Evolutionary conservation across 2,888 invertebrate species (phyloP).

Genomic region (Allacma fusca): DNA sequence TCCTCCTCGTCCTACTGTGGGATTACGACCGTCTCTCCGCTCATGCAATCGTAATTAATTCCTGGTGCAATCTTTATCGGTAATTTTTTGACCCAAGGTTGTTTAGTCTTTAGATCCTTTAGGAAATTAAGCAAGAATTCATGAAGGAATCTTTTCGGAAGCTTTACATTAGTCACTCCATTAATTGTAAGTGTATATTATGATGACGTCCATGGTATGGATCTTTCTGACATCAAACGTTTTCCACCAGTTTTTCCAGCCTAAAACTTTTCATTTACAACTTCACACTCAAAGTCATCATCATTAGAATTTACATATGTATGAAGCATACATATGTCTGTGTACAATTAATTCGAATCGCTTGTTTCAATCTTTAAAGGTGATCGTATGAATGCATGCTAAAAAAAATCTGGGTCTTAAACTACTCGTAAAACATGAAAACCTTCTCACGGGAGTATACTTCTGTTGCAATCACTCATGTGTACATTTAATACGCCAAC

Average conservation of each 20-base stretch:
- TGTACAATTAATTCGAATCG: too few relatives aligned
- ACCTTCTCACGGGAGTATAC: too few relatives aligned
- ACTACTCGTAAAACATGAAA: too few relatives aligned
- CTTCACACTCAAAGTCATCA: neutral
- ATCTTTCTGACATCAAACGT: neutral
- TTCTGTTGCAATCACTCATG: too few relatives aligned
- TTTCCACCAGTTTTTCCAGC: slow-evolving; percentile 3
- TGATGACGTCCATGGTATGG: neutral
- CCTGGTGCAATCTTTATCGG: neutral
- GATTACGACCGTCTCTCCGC: neutral
- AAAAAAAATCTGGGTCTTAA: too few relatives aligned
- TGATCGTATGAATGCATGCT: too few relatives aligned
- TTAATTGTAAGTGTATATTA: neutral
- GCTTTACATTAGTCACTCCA: neutral
- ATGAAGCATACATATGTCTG: too few relatives aligned
- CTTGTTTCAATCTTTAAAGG: too few relatives aligned
- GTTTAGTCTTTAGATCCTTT: neutral
- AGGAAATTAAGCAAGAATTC: neutral
- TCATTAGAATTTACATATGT: too few relatives aligned
- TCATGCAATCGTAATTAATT: neutral
- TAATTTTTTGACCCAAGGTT: slow-evolving; percentile 1
- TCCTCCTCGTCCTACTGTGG: neutral
- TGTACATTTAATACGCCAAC: too few relatives aligned
- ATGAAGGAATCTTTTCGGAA: neutral
- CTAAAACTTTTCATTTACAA: slow-evolving; percentile 1